Evolutionary conservation across 37 sponge, comb jelly and placozoan species (phyloP).

Genomic region (Haliclona indistincta): DNA sequence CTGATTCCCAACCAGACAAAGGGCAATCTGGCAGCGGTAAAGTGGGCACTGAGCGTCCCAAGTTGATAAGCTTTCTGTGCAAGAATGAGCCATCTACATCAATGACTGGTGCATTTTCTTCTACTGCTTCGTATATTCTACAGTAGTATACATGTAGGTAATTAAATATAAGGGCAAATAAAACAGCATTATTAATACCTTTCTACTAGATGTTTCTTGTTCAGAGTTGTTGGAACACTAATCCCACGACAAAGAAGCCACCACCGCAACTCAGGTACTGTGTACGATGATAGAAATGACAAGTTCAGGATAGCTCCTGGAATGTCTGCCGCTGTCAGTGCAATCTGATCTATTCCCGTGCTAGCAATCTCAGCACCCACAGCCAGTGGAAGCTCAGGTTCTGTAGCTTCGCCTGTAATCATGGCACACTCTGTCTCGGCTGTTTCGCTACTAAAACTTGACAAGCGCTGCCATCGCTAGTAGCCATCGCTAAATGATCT

Average conservation of each 20-base stretch:
- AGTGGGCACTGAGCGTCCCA: neutral
- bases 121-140: neutral
- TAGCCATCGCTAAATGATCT: no score
- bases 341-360: no score
- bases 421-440: no score
- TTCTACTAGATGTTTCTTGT: constrained; percentile 12
- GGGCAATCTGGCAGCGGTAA: neutral
- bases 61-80: neutral
- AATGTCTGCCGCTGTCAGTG: constrained; percentile 5
- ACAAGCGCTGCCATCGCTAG: no score
- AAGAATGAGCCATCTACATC: constrained; percentile 16
- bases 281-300: no score
- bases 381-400: no score
- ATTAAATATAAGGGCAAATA: neutral
- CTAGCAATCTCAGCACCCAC: no score
- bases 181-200: neutral
- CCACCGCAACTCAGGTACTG: no score
- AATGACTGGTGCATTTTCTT: neutral
- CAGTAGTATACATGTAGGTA: neutral
- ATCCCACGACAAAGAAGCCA: constrained; percentile 41
- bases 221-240: neutral
- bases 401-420: no score
- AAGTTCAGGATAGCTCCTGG: no score
- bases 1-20: neutral
- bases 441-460: no score